These are phyloP conservation scores for Psophia crepitans DNA, from an alignment of 2,113 vertebrate species.

Conservation along the genomic window DNA sequence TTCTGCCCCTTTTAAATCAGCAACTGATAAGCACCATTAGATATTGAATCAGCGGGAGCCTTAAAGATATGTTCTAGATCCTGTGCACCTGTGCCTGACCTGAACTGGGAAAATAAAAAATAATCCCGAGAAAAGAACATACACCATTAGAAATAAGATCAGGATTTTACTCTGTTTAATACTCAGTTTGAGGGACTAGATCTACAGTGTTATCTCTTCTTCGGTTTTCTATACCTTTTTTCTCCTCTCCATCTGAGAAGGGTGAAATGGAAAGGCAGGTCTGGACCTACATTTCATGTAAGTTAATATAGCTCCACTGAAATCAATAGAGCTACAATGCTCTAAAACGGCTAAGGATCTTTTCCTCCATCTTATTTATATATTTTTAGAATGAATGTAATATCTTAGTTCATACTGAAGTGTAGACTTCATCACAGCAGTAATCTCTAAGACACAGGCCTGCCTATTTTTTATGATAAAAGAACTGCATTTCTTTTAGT, in stretches of 20 bases:
- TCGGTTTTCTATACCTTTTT: conserved; percentile 2
- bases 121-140: neutral
- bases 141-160: neutral
- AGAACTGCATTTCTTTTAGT: conserved; percentile 32
- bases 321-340: neutral
- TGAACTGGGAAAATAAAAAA: neutral
- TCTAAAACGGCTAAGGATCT: neutral
- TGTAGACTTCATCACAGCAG: conserved; percentile 8
- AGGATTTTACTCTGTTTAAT: neutral
- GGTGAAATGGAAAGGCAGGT: conserved; percentile 1
- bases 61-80: neutral
- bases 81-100: neutral
- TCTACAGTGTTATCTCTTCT: neutral
- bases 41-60: neutral
- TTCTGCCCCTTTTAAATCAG: conserved; percentile 34
- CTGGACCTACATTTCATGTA: neutral
- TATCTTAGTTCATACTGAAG: conserved; percentile 17
- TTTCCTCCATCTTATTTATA: neutral
- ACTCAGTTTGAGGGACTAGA: neutral
- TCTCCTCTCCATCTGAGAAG: neutral
- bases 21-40: neutral
- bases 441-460: conserved; percentile 26
- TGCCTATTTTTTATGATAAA: neutral
- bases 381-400: neutral
- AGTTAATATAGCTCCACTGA: neutral